A percentile compares a stretch with the other conserved stretches of the same genome.
Conservation (phyloP, 1,140 invertebrate species). For the Drosophila bifasciata region DNA sequence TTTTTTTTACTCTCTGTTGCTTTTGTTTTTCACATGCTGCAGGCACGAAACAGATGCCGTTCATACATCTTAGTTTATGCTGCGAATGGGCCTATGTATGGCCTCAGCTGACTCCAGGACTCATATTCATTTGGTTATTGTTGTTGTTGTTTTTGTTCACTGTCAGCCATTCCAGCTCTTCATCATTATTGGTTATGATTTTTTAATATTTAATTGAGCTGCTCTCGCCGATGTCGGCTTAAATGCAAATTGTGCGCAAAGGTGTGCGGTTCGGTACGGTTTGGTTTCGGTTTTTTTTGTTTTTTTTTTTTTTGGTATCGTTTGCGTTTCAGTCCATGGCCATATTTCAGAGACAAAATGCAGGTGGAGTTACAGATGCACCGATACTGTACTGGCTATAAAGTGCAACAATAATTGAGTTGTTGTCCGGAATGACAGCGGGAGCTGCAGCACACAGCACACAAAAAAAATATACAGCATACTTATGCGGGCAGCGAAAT, state of each 20-base stretch:
- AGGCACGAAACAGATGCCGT: constrained; percentile 23
- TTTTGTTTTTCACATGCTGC: constrained; percentile 8
- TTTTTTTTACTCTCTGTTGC: neutral
- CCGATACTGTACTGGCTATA: constrained; percentile 23
- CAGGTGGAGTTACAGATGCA: constrained; percentile 8
- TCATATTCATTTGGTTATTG: no score
- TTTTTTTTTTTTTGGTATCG: constrained; percentile 9
- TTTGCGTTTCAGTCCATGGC: constrained; percentile 3
- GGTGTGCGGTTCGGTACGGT: constrained; percentile 58
- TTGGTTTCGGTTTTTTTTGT: constrained; percentile 1
- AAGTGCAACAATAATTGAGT: constrained; percentile 53
- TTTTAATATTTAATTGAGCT: constrained; percentile 83
- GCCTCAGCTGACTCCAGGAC: constrained; percentile 6
- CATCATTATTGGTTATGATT: constrained; percentile 66
- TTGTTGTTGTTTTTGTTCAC: no score
- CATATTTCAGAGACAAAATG: constrained; percentile 3
- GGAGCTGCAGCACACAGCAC: constrained; percentile 5
- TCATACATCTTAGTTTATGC: constrained; percentile 60
- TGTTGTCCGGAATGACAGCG: constrained; percentile 22
- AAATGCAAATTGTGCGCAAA: constrained; percentile 75
- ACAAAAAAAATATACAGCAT: constrained; percentile 38
- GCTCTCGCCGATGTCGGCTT: constrained; percentile 54
- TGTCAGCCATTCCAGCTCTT: neutral
- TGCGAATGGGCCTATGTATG: neutral
- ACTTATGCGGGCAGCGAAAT: constrained; percentile 45